These are phyloP conservation scores for Cydia fagiglandana DNA, from an alignment of 1,140 invertebrate species.

Conservation along the genomic window DNA sequence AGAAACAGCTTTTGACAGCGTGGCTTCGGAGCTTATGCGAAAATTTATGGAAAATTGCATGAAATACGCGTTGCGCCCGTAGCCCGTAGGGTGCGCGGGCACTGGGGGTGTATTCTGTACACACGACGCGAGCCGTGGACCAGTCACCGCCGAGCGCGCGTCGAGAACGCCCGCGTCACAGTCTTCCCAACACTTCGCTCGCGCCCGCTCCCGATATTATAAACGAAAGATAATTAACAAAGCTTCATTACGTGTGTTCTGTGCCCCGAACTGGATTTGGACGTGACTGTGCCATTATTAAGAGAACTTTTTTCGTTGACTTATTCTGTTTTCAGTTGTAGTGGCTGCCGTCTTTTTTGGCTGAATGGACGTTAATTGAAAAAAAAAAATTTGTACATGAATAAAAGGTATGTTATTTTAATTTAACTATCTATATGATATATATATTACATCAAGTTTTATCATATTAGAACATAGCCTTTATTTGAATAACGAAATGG, in stretches of 20 bases:
- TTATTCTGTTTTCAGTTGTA: conserved; percentile 20
- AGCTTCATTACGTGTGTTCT: conserved; percentile 53
- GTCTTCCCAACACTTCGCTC: conserved; percentile 42
- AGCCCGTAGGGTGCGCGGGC: conserved; percentile 69
- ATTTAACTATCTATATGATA: conserved; percentile 18
- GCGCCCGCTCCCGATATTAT: conserved; percentile 60
- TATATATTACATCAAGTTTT: neutral
- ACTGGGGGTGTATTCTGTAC: conserved; percentile 72
- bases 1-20: conserved; percentile 77
- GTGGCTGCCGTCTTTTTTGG: conserved; percentile 32
- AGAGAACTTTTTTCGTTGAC: neutral
- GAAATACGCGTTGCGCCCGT: conserved; percentile 66
- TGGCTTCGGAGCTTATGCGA: conserved; percentile 74
- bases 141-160: conserved; percentile 62
- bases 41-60: conserved; percentile 79
- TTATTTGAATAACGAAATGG: neutral
- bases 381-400: conserved; percentile 43
- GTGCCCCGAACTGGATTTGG: conserved; percentile 64
- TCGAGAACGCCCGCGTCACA: conserved; percentile 50
- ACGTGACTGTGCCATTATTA: conserved; percentile 51
- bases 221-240: conserved; percentile 61
- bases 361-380: conserved; percentile 58
- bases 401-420: conserved; percentile 53
- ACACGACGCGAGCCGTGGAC: conserved; percentile 44
- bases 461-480: neutral